phyloP scores from a whole-genome alignment of 2,888 invertebrate genomes.

The Phrixothrix hirtus region DNA sequence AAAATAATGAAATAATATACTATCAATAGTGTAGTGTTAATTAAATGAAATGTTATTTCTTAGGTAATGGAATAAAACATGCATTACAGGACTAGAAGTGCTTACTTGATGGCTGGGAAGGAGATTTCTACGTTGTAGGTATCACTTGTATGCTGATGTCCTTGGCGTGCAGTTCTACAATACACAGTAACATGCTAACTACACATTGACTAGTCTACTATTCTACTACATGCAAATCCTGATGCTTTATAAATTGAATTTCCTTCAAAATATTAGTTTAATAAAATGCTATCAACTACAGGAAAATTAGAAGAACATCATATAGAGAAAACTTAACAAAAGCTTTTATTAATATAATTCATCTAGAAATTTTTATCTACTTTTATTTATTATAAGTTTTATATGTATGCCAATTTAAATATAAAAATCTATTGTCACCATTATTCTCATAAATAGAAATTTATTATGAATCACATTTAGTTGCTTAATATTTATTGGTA shows the following conservation, averaged over 20 bases:
- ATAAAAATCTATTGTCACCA: too few relatives aligned
- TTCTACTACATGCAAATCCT: conserved; percentile 36
- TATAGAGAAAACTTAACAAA: neutral
- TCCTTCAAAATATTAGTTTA: too few relatives aligned
- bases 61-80: conserved; percentile 7
- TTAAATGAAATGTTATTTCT: conserved; percentile 13
- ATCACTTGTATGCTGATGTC: conserved; percentile 85
- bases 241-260: neutral
- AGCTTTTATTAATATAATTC: neutral
- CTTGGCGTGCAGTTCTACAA: conserved; percentile 77
- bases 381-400: too few relatives aligned
- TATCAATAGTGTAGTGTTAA: neutral
- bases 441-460: too few relatives aligned
- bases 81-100: conserved; percentile 42
- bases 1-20: neutral
- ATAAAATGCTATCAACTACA: too few relatives aligned
- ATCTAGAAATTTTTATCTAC: too few relatives aligned
- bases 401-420: too few relatives aligned
- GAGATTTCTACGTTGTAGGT: conserved; percentile 90
- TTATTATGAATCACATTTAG: too few relatives aligned
- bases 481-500: too few relatives aligned
- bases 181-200: conserved; percentile 58
- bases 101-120: conserved; percentile 91
- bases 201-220: conserved; percentile 46
- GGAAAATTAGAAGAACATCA: too few relatives aligned